Percentiles rank a stretch among this genome's conserved stretches.
Conservation (phyloP, 2,113 vertebrate genomes). For the Rissa tridactyla region DNA sequence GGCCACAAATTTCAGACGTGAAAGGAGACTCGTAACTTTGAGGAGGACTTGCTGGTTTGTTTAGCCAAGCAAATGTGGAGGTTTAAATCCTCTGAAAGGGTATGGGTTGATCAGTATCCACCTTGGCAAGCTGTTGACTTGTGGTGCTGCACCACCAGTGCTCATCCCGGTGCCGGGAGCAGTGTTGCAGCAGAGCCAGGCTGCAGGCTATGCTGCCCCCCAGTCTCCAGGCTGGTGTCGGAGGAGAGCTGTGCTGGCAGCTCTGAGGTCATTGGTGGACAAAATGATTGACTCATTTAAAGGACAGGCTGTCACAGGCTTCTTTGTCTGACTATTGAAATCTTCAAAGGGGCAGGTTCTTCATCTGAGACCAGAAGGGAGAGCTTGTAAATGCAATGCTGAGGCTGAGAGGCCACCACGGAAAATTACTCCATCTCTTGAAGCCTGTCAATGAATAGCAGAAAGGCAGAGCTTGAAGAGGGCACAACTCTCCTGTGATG, state of each 20-base stretch:
- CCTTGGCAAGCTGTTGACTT: neutral
- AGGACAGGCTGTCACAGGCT: neutral
- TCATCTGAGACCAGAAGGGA: neutral
- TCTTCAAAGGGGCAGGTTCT: neutral
- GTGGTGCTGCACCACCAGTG: neutral
- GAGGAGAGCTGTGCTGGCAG: neutral
- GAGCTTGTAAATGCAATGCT: neutral
- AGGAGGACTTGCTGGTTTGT: neutral
- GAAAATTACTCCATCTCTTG: neutral
- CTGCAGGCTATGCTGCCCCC: neutral
- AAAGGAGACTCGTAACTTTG: neutral
- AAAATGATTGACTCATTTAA: neutral
- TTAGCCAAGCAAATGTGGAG: neutral
- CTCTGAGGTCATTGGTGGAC: neutral
- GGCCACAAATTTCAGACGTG: neutral
- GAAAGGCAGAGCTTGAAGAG: neutral
- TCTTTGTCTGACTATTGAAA: neutral
- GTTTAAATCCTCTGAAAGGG: neutral
- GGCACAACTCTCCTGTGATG: neutral
- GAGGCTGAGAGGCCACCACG: neutral
- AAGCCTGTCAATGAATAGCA: neutral
- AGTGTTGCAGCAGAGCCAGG: neutral
- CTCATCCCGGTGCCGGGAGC: neutral
- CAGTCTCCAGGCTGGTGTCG: neutral
- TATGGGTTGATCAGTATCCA: neutral